Conservation (phyloP, 1,140 invertebrate species). For the Heliconius hewitsoni region DNA sequence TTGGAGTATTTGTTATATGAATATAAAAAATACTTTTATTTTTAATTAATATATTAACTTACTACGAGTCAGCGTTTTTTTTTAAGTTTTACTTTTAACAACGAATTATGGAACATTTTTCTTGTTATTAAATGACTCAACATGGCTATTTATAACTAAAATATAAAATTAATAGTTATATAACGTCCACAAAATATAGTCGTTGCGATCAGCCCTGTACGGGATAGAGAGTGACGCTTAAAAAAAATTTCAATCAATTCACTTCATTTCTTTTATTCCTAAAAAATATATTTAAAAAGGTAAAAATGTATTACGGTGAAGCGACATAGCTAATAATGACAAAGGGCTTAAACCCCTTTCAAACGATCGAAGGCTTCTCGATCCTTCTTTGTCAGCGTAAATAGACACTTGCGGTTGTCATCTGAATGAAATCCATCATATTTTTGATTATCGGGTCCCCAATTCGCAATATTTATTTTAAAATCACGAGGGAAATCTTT, state of each 20-base stretch:
- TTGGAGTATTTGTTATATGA: too few relatives aligned
- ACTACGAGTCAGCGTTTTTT: too few relatives aligned
- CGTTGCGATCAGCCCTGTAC: neutral
- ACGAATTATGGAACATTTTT: too few relatives aligned
- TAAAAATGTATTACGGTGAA: neutral
- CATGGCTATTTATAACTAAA: too few relatives aligned
- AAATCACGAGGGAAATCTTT: neutral
- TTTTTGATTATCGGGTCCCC: neutral
- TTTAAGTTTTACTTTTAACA: too few relatives aligned
- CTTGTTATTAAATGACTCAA: too few relatives aligned
- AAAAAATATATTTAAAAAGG: neutral
- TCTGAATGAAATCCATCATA: neutral
- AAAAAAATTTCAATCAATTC: neutral
- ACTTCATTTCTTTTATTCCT: too few relatives aligned
- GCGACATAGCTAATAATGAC: neutral
- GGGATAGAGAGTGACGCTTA: neutral
- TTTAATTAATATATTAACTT: too few relatives aligned
- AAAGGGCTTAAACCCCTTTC: constrained; percentile 9
- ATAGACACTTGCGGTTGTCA: constrained; percentile 7
- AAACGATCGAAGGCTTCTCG: constrained; percentile 4
- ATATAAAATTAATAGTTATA: too few relatives aligned
- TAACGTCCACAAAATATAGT: too few relatives aligned
- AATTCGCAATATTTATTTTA: neutral
- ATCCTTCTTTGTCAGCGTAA: constrained; percentile 10
- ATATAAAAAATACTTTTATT: too few relatives aligned